These are phyloP conservation scores for Anthonomus grandis DNA, from an alignment of 1,140 invertebrate genomes.

Conservation along the genomic window DNA sequence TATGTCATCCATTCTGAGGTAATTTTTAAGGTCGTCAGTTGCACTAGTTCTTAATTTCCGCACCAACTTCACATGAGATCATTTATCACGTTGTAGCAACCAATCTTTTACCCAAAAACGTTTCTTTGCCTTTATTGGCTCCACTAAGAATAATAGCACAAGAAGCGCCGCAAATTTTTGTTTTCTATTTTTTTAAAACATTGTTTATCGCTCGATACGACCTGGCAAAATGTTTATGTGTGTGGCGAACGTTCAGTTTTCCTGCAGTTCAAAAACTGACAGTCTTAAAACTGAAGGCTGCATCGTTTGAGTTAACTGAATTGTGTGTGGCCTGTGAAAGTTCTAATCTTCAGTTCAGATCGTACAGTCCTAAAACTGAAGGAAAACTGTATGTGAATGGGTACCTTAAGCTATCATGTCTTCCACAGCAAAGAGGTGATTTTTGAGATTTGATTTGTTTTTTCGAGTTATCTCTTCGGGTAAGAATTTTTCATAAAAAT, in stretches of 20 bases:
- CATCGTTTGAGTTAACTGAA: constrained; percentile 10
- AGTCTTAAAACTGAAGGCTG: background rate
- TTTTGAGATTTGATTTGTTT: too few relatives aligned
- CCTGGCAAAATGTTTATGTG: background rate
- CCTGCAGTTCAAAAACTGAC: constrained; percentile 2
- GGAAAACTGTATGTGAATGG: constrained; percentile 12
- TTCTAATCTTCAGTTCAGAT: constrained; percentile 11
- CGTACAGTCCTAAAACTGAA: constrained; percentile 4
- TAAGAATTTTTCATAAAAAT: too few relatives aligned
- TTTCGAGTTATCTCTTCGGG: too few relatives aligned
- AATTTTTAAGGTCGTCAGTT: constrained; percentile 16
- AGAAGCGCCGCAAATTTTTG: background rate
- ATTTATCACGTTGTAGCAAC: constrained; percentile 10
- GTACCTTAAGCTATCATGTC: too few relatives aligned
- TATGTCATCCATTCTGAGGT: constrained; percentile 18
- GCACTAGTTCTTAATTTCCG: constrained; percentile 9
- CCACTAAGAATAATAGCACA: constrained; percentile 1
- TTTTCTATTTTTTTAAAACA: background rate
- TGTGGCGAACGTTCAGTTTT: background rate
- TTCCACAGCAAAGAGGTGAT: too few relatives aligned
- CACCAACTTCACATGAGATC: constrained; percentile 15
- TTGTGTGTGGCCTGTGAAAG: constrained; percentile 4
- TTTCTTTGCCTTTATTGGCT: constrained; percentile 8
- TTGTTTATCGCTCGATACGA: background rate
- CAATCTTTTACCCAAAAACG: constrained; percentile 23